A percentile compares a stretch with the other conserved stretches of the same genome.
Evolutionary conservation across 1,140 invertebrate species (phyloP).

Genomic region (Dufourea novaeangliae): DNA sequence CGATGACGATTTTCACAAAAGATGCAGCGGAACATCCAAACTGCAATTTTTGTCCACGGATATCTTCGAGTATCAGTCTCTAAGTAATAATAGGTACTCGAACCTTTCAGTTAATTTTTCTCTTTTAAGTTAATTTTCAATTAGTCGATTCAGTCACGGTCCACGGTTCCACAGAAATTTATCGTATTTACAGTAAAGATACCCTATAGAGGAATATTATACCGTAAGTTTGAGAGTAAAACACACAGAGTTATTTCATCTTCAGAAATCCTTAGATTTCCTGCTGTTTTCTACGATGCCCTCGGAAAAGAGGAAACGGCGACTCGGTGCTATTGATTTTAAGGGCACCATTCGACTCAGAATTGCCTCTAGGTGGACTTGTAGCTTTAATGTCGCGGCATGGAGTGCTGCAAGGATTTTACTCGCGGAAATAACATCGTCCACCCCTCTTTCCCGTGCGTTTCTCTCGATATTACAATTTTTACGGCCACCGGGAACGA

Average conservation of each 20-base stretch:
- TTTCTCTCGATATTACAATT: constrained; percentile 38
- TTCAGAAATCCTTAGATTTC: too few relatives aligned
- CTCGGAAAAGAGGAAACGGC: constrained; percentile 11
- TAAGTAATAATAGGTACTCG: too few relatives aligned
- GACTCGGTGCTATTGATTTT: not conserved
- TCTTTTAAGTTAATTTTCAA: too few relatives aligned
- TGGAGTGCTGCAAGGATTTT: constrained; percentile 6
- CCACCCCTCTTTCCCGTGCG: not conserved
- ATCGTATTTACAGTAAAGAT: too few relatives aligned
- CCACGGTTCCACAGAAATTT: too few relatives aligned
- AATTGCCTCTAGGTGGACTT: constrained; percentile 1
- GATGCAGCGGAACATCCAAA: not conserved
- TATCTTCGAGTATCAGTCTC: not conserved
- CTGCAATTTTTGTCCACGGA: not conserved
- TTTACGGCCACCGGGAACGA: constrained; percentile 7
- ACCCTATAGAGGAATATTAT: too few relatives aligned
- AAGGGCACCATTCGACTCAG: not conserved
- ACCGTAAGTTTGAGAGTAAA: too few relatives aligned
- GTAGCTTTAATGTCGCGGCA: constrained; percentile 14
- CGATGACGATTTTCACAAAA: not conserved
- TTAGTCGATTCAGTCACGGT: too few relatives aligned
- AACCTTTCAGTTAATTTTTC: too few relatives aligned
- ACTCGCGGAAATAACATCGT: not conserved
- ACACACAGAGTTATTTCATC: too few relatives aligned
- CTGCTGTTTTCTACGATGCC: not conserved